These are phyloP conservation scores for Otolemur crassicaudatus DNA, from an alignment of 2,797 vertebrate genomes.

Conservation along the genomic window DNA sequence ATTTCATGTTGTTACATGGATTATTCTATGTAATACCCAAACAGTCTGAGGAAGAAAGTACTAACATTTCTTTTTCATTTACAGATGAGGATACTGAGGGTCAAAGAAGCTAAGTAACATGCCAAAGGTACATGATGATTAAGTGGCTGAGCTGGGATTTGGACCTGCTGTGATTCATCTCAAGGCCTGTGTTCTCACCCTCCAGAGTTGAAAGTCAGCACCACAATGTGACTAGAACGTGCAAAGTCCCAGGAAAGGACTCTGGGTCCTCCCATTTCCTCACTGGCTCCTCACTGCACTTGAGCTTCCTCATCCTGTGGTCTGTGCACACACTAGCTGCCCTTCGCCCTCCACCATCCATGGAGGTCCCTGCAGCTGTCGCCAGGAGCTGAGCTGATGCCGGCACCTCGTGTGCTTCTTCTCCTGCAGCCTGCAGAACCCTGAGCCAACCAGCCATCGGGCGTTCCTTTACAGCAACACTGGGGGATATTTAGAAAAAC, in stretches of 20 bases:
- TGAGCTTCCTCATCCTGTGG: not conserved
- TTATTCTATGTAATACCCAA: not conserved
- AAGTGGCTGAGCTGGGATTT: slow-evolving; percentile 10
- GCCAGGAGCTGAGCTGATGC: no score
- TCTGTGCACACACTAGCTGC: no score
- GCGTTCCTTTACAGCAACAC: no score
- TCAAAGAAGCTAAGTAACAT: not conserved
- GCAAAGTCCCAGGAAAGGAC: not conserved
- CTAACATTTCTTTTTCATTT: not conserved
- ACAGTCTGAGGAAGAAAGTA: not conserved
- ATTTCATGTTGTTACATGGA: not conserved
- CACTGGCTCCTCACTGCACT: not conserved
- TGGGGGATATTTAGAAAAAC: no score
- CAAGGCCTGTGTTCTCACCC: not conserved
- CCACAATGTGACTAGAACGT: not conserved
- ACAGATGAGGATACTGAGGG: not conserved
- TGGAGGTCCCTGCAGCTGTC: no score
- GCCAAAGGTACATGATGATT: not conserved
- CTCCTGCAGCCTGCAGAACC: no score
- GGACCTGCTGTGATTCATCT: not conserved
- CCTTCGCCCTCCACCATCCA: no score
- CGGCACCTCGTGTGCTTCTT: no score
- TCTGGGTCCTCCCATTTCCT: not conserved
- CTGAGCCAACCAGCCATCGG: no score
- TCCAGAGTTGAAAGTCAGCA: not conserved